Evolutionary conservation across 1,140 invertebrate genomes (phyloP).

Genomic region (Pinna nobilis): DNA sequence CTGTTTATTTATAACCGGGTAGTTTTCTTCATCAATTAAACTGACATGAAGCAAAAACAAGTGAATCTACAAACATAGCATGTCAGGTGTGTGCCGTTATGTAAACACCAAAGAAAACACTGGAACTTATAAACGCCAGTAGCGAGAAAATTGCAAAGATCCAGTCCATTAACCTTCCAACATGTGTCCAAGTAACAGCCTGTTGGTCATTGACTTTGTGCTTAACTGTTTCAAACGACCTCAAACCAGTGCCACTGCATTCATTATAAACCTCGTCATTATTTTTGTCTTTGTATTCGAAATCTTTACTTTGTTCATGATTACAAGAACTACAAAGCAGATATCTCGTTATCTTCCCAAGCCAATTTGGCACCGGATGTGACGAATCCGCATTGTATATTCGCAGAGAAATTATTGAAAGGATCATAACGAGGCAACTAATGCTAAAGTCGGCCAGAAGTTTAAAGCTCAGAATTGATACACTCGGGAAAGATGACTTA

Average conservation of each 20-base stretch:
- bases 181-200: not conserved
- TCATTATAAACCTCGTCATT: not conserved
- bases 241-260: too few species aligned
- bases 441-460: conserved; percentile 8
- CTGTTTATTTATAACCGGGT: too few species aligned
- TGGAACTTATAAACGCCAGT: not conserved
- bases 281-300: not conserved
- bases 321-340: conserved; percentile 1
- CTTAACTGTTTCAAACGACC: not conserved
- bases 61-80: too few species aligned
- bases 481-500: conserved; percentile 13
- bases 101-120: conserved; percentile 7
- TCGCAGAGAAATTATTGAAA: conserved; percentile 10
- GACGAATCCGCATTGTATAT: conserved; percentile 12
- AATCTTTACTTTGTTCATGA: not conserved
- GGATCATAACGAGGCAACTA: conserved; percentile 3
- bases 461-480: not conserved
- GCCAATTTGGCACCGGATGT: not conserved
- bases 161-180: not conserved
- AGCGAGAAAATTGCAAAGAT: not conserved
- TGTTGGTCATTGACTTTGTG: not conserved
- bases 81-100: too few species aligned
- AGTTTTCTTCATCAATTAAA: too few species aligned
- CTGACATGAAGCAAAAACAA: too few species aligned
- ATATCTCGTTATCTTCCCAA: not conserved